Conservation (phyloP, 2,113 vertebrate genomes). For the Myotis davidii region DNA sequence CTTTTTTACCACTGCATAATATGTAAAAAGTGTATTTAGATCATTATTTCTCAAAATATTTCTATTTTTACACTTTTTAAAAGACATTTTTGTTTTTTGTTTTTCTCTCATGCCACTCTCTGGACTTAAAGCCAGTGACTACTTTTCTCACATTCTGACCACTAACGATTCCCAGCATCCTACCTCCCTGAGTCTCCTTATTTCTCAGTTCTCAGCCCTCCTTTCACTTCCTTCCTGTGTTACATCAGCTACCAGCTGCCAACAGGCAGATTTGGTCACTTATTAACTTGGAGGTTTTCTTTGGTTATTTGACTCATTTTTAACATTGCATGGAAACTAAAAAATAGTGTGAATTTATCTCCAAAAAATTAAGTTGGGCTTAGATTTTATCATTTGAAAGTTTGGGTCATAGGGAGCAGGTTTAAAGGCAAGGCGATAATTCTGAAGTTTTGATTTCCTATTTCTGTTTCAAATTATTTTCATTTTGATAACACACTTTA, state of each 20-base stretch:
- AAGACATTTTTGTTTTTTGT: not conserved
- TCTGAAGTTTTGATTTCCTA: not conserved
- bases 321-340: not conserved
- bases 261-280: not conserved
- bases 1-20: no score
- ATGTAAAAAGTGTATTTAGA: not conserved
- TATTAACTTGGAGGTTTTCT: not conserved
- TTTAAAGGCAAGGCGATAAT: not conserved
- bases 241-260: not conserved
- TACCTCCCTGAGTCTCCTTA: not conserved
- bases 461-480: conserved; percentile 10
- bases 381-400: not conserved
- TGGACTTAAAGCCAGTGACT: not conserved
- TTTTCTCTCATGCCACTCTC: not conserved
- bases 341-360: not conserved
- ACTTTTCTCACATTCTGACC: not conserved
- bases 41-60: not conserved
- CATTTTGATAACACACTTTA: not conserved
- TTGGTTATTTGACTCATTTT: conserved; percentile 15
- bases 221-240: not conserved
- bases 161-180: not conserved
- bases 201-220: not conserved
- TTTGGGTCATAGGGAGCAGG: not conserved
- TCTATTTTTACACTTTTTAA: not conserved
- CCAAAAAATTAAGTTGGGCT: not conserved